phyloP scores from a whole-genome alignment of 2,113 vertebrate genomes.

The Accipiter virgatus region DNA sequence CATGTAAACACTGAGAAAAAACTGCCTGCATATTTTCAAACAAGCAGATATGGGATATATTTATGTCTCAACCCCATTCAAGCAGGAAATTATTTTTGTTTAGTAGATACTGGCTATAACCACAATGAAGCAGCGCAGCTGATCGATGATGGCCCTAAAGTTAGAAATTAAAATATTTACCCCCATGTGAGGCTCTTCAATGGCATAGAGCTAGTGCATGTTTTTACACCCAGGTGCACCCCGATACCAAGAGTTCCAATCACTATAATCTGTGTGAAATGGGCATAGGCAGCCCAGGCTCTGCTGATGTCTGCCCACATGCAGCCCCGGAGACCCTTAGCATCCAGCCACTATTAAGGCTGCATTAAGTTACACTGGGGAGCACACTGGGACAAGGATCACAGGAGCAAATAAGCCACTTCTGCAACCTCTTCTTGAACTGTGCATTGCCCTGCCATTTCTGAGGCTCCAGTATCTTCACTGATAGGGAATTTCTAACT shows the following conservation, averaged over 20 bases:
- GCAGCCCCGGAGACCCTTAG: background rate
- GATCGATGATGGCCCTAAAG: background rate
- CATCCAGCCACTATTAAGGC: background rate
- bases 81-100: background rate
- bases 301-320: background rate
- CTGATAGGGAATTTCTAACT: background rate
- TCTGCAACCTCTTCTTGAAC: background rate
- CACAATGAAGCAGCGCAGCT: background rate
- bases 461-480: background rate
- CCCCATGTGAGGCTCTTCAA: background rate
- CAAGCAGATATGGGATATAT: background rate
- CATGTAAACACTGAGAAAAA: background rate
- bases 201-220: background rate
- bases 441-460: background rate
- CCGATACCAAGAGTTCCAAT: background rate
- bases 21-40: background rate
- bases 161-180: background rate
- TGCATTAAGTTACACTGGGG: background rate
- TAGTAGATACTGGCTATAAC: background rate
- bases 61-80: background rate
- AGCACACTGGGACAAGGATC: fast-evolving
- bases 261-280: background rate
- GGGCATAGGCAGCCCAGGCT: background rate
- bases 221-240: background rate
- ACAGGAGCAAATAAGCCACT: background rate